A percentile compares a stretch with the other conserved stretches of the same genome.
These are phyloP conservation scores for Aegypius monachus DNA, from an alignment of 2,113 vertebrate species.

Conservation along the genomic window DNA sequence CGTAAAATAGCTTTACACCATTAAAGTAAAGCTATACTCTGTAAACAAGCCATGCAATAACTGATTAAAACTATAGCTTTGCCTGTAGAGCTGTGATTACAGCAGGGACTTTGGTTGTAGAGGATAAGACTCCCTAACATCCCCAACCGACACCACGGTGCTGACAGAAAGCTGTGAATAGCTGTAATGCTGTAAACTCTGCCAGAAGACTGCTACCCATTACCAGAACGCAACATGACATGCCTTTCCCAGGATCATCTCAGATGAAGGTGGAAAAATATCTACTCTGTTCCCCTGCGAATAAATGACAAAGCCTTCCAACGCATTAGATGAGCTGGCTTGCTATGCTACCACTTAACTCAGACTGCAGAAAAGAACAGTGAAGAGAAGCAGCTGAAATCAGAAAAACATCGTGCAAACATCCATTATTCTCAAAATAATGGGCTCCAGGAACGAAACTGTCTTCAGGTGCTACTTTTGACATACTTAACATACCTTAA, in stretches of 20 bases:
- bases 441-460: not conserved
- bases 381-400: not conserved
- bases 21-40: not conserved
- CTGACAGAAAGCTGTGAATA: not conserved
- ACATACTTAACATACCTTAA: not conserved
- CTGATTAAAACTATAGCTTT: not conserved
- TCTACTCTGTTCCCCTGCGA: not conserved
- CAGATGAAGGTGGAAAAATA: not conserved
- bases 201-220: not conserved
- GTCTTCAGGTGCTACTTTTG: not conserved
- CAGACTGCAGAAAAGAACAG: not conserved
- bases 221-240: not conserved
- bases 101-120: not conserved
- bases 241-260: not conserved
- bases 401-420: not conserved
- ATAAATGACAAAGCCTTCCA: not conserved
- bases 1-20: not conserved
- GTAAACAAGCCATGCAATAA: not conserved
- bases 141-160: fast-evolving
- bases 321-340: not conserved
- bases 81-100: not conserved
- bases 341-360: not conserved
- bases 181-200: not conserved
- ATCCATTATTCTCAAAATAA: not conserved
- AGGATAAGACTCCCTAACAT: not conserved